These are phyloP conservation scores for Chamaetylas fuelleborni DNA, from an alignment of 2,113 vertebrate genomes.

Conservation along the genomic window DNA sequence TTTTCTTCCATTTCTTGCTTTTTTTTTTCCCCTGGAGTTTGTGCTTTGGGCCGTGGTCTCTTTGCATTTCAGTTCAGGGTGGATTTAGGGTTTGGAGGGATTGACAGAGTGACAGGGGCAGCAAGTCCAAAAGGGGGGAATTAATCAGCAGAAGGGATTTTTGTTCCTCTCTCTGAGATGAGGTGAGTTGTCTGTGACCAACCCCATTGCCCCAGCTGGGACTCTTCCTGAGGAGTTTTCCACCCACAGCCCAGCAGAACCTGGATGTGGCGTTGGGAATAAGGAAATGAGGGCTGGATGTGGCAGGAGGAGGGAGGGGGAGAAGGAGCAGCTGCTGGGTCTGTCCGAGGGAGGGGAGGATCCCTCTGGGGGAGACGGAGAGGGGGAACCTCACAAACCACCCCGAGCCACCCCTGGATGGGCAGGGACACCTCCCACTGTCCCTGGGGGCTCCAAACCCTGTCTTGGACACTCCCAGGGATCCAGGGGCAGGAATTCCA, in stretches of 20 bases:
- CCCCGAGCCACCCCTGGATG: not conserved
- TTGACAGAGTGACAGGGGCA: not conserved
- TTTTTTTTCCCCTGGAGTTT: not conserved
- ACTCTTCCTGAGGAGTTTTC: not conserved
- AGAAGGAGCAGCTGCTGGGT: not conserved
- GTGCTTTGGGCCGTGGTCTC: not conserved
- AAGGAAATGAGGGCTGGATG: not conserved
- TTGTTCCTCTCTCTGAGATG: not conserved
- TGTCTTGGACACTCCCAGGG: not conserved
- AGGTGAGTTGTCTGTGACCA: not conserved
- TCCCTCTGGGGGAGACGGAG: not conserved
- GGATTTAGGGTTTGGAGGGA: not conserved
- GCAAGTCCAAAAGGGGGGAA: not conserved
- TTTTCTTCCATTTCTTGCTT: not conserved
- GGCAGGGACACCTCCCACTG: not conserved
- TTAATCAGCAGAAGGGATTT: not conserved
- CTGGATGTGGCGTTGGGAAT: rapidly evolving
- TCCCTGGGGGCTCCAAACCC: not conserved
- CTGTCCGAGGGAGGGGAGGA: not conserved
- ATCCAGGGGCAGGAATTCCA: not conserved
- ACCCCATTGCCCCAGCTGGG: rapidly evolving
- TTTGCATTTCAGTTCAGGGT: not conserved
- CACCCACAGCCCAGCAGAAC: not conserved
- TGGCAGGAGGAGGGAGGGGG: not conserved
- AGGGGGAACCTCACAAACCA: not conserved